Conservation (phyloP, 2,797 vertebrate genomes). For the Coregonus suidteri region DNA sequence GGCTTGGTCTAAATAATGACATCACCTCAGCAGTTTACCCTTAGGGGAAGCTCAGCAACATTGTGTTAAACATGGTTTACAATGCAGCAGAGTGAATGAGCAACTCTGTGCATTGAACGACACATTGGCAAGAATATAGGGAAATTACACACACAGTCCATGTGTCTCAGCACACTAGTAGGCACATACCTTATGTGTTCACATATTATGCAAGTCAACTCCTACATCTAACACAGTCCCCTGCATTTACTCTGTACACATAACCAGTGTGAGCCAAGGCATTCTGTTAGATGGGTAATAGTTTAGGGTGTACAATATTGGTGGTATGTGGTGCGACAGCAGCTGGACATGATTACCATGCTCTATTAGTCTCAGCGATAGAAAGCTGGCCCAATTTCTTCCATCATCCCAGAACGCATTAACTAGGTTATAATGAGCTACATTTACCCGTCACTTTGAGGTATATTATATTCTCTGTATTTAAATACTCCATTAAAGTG, state of each 20-base stretch:
- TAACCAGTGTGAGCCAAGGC: not conserved
- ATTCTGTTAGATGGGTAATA: not conserved
- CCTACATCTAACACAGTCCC: not conserved
- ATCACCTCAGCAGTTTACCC: no score
- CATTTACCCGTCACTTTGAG: not conserved
- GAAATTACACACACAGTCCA: not conserved
- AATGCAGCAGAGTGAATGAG: no score
- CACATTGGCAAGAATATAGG: no score
- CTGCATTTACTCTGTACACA: not conserved
- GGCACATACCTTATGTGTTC: not conserved
- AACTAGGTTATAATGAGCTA: not conserved
- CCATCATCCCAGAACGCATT: conserved; percentile 2
- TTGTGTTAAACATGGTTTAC: no score
- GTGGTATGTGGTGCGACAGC: not conserved
- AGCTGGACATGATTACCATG: not conserved
- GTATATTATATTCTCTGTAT: not conserved
- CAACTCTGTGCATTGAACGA: not conserved
- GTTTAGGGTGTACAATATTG: not conserved
- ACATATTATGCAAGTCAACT: not conserved
- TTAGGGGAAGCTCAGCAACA: no score
- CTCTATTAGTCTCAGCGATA: not conserved
- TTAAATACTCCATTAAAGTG: not conserved
- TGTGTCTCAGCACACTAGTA: not conserved
- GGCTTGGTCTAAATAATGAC: no score
- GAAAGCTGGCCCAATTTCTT: not conserved